Conservation (phyloP, 2,888 invertebrate species). For the Criorhina ranunculi region DNA sequence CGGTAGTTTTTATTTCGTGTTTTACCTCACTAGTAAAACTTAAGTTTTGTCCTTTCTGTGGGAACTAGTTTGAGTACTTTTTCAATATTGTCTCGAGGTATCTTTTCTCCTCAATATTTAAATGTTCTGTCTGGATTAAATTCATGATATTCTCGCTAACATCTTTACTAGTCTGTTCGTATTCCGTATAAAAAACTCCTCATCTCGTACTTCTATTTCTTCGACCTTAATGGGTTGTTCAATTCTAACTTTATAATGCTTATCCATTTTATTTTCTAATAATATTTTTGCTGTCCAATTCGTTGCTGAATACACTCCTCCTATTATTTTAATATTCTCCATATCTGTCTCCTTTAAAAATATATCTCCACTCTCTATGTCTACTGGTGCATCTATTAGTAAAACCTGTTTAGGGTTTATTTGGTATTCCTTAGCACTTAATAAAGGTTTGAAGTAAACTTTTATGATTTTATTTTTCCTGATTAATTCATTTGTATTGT, state of each 20-base stretch:
- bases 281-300: background rate
- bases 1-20: constrained; percentile 47
- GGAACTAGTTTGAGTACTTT: constrained; percentile 29
- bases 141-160: background rate
- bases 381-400: constrained; percentile 5
- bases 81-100: constrained; percentile 24
- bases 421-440: background rate
- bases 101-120: constrained; percentile 17
- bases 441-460: background rate
- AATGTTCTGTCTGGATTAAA: background rate
- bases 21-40: constrained; percentile 35
- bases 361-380: background rate
- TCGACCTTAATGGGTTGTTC: background rate
- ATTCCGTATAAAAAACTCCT: background rate
- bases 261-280: background rate
- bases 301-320: background rate
- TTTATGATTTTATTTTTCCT: no score
- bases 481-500: no score
- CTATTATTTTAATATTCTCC: background rate
- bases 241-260: background rate
- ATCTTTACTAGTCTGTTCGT: background rate
- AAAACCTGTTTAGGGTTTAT: background rate
- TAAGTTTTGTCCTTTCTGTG: constrained; percentile 56
- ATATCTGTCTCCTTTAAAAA: background rate
- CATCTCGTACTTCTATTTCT: background rate